Evolutionary conservation across 2,888 invertebrate genomes (phyloP).

Genomic region (Neoaliturus tenellus): DNA sequence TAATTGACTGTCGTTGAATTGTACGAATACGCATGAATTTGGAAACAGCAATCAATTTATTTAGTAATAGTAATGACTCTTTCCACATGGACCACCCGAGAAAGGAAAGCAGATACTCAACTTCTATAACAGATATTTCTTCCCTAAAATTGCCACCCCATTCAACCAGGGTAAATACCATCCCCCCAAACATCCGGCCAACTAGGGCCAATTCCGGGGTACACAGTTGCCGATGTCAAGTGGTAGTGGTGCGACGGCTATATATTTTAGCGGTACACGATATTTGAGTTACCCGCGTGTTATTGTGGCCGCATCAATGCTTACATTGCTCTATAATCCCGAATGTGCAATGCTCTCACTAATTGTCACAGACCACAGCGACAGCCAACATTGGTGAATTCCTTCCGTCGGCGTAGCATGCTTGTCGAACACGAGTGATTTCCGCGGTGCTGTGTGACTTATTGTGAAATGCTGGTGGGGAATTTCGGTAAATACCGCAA

Average conservation of each 20-base stretch:
- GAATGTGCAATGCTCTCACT: not conserved
- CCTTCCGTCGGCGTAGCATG: not conserved
- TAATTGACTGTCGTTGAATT: no score
- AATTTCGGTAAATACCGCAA: no score
- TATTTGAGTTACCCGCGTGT: slow-evolving; percentile 20
- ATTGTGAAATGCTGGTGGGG: no score
- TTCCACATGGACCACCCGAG: no score
- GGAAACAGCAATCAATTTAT: no score
- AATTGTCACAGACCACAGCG: not conserved
- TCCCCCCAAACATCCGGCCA: not conserved
- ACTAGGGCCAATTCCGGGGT: not conserved
- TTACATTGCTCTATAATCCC: slow-evolving; percentile 18
- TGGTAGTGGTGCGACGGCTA: not conserved
- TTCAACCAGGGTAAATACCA: not conserved
- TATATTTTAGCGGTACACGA: slow-evolving; percentile 12
- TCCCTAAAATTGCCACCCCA: no score
- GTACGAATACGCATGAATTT: no score
- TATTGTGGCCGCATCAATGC: not conserved
- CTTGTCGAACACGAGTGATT: not conserved
- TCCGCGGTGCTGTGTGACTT: no score
- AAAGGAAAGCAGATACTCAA: no score
- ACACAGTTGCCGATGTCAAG: not conserved
- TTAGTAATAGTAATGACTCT: no score
- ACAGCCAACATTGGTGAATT: not conserved
- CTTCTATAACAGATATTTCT: no score